Base-by-base conservation (phyloP, 2,888 invertebrate genomes). In the Marasmarcha lunaedactyla region DNA sequence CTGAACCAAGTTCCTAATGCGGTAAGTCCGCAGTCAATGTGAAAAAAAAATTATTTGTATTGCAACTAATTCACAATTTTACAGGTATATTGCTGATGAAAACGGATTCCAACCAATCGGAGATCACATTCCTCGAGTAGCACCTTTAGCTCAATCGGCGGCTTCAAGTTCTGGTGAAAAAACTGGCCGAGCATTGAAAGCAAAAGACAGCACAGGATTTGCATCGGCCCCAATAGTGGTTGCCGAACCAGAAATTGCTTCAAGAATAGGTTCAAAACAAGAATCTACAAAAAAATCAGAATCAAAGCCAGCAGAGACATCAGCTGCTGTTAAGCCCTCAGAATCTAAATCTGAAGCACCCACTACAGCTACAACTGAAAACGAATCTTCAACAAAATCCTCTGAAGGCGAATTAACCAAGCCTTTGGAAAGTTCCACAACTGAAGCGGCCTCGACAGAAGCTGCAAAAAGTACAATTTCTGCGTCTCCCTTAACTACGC, bases 51-150 rank as follows among this genome's bases (percentile, higher is more conserved):
- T n/a, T n/a, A n/a, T n/a, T n/a, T n/a, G n/a, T n/a, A n/a, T n/a
- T n/a, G n/a, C n/a, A n/a, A n/a, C n/a, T n/a, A n/a, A n/a, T n/a
- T n/a, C n/a, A n/a, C n/a, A n/a, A n/a, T n/a, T n/a, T n/a, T n/a
- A 43, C 54, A 88, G 87, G 43, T 91, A 90, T 51, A 85, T 88
- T 39, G 90, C 90, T 46, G 90, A 90, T 57, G 90, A 90, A 63
- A 90, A 90, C 56, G 90, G 90, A 15, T 90, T 89, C 67, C 87
- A 86, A 53, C 89, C 89, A 0, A 72, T 86, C 46, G 90, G 89
- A 10, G 87, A 86, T 49, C 90, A 89, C 56, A 68, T 89, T 43
- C 89, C 89, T 1, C 85, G 55, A 38, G 58, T 55, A 27, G 49
- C 58, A 42, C 54, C 48, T 39, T 44, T 42, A 20, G 44, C 45